Evolutionary conservation across 2,797 vertebrate species (phyloP).

Genomic region (Ambastaia sidthimunki): DNA sequence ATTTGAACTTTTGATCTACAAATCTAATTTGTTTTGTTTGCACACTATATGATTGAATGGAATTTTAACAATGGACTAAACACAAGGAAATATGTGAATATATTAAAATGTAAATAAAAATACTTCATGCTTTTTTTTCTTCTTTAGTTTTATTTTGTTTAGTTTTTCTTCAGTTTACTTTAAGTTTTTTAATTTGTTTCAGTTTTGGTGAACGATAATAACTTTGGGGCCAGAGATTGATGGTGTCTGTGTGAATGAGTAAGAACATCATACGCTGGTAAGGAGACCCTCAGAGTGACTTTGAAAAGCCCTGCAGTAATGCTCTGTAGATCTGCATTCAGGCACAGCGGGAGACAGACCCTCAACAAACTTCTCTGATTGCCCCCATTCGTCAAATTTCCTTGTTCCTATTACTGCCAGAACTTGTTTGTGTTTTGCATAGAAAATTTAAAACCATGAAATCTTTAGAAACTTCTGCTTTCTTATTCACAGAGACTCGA

Average conservation of each 20-base stretch:
- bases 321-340: conserved; percentile 8
- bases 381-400: not conserved
- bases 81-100: not conserved
- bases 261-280: not conserved
- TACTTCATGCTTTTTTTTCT: too few species aligned
- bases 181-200: too few species aligned
- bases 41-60: not conserved
- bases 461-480: not conserved
- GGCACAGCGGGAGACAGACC: not conserved
- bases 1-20: not conserved
- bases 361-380: not conserved
- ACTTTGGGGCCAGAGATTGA: not conserved
- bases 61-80: not conserved
- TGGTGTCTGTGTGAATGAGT: not conserved
- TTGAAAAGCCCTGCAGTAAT: conserved; percentile 27
- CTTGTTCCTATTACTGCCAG: not conserved
- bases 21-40: not conserved
- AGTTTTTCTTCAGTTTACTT: too few species aligned
- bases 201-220: too few species aligned
- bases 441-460: not conserved
- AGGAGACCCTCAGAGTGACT: not conserved
- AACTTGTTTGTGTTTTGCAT: not conserved
- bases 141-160: too few species aligned
- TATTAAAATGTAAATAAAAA: too few species aligned
- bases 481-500: not conserved